Conservation (phyloP, 2,888 invertebrate genomes). For the Ectemnius continuus region DNA sequence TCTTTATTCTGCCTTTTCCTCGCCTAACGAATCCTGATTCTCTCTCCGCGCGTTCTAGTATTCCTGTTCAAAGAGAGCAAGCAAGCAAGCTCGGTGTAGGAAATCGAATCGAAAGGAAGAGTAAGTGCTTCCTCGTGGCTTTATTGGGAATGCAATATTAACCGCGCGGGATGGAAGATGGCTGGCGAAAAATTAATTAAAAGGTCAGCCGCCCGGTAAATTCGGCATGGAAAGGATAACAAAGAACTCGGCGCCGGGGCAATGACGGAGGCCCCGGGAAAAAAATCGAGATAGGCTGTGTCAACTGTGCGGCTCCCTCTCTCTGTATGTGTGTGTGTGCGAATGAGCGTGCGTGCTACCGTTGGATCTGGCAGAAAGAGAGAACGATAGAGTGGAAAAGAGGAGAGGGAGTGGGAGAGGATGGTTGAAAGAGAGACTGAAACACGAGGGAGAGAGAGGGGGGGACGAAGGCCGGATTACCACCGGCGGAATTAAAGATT, state of each 20-base stretch:
- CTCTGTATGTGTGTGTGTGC: background rate
- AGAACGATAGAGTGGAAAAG: background rate
- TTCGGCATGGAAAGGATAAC: conserved; percentile 39
- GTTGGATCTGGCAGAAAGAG: background rate
- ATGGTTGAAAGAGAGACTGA: conserved; percentile 28
- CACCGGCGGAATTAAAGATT: conserved; percentile 74
- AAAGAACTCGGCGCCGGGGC: conserved; percentile 34
- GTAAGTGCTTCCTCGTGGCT: too few species aligned
- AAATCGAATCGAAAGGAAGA: too few species aligned
- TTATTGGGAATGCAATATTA: background rate
- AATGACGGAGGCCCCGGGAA: background rate
- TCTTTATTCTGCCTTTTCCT: too few species aligned
- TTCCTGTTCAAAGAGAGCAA: too few species aligned
- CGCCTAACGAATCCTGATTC: too few species aligned
- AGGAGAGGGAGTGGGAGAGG: conserved; percentile 38
- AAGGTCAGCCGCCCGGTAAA: conserved; percentile 35
- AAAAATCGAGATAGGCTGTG: background rate
- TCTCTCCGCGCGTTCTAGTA: too few species aligned
- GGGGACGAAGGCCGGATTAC: conserved; percentile 54
- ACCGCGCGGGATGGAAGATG: background rate
- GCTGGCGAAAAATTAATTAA: conserved; percentile 24
- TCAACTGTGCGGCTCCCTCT: too few species aligned
- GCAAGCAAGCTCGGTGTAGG: too few species aligned
- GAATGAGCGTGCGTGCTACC: conserved; percentile 10
- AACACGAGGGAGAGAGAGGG: conserved; percentile 37